Evolutionary conservation across 2,797 vertebrate genomes (phyloP), one percentile per base, ranked within the genome.

Genomic region (Mormyrops boulengeri): DNA sequence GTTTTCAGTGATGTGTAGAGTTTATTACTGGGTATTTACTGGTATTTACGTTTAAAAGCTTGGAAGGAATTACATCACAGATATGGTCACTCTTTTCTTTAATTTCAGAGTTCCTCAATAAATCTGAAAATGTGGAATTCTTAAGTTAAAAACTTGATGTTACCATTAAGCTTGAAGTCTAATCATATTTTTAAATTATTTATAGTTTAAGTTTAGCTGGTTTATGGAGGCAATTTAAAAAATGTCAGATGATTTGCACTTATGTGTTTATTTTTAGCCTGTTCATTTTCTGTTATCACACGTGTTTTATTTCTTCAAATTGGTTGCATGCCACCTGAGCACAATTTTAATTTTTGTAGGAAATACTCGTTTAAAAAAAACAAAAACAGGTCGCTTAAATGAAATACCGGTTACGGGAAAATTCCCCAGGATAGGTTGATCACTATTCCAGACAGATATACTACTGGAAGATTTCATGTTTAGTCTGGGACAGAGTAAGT

Each of bases 391-490:
- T n/a, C 6, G 4, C 38, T 80, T 60, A 60, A 41, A 34, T 87
- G 53, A 85, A 85, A 85, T 49, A 19, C 47, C 85, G 7, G 14
- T 34, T 19, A 38, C 22, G 17, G 82, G 6, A 57, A 26, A 60
- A 55, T 87, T 34, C 3, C 12, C 12, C 50, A 19, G 30, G 5
- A 38, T 44, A 80, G 73, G 1, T 12, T 41, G 52, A 87, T 87
- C 52, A 60, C 26, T 53, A 53, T 57, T 9, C 14, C 26, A 55
- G 85, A 41, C 85, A 86, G 85, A 55, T 53, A 53, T 60, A 57
- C 50, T 87, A 30, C 52, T 38, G 50, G 26, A 41, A 87, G 85
- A 87, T 57, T 41, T 87, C 34, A 80, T 52, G 44, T 88, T 88
- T 50, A 14, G 47, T 89, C 22, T 57, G 19, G 34, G 66, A 53